Conservation (phyloP, 1,140 invertebrate species). For the Meloidogyne chitwoodi region DNA sequence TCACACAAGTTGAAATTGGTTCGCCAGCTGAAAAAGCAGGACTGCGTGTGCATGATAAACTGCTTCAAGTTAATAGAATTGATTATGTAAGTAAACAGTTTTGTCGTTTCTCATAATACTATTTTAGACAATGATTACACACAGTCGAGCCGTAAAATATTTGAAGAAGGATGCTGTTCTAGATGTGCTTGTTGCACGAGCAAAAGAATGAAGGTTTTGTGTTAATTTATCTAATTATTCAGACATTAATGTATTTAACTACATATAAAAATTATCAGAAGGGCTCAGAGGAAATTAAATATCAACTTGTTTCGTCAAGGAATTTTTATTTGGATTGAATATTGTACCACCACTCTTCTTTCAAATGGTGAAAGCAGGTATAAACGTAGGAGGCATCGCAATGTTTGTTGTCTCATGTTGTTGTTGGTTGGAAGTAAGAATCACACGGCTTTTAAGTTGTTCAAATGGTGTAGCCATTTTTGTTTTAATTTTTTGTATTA, state of each 20-base stretch:
- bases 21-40: slow-evolving; percentile 5
- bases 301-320: too few species aligned
- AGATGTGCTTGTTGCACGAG: neutral
- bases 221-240: neutral
- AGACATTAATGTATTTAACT: too few species aligned
- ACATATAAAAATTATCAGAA: too few species aligned
- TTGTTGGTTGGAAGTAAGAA: slow-evolving; percentile 8
- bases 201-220: neutral
- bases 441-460: slow-evolving; percentile 30
- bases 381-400: neutral
- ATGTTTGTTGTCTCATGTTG: neutral
- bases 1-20: neutral
- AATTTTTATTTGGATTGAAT: neutral
- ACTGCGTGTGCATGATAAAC: slow-evolving; percentile 8
- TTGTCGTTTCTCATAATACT: neutral
- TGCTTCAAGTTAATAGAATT: slow-evolving; percentile 12
- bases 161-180: neutral
- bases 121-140: slow-evolving; percentile 9
- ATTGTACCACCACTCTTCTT: neutral
- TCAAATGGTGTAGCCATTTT: slow-evolving; percentile 36
- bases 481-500: slow-evolving; percentile 35
- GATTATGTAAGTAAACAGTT: slow-evolving; percentile 5
- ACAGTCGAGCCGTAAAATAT: neutral
- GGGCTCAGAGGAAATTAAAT: too few species aligned
- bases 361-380: neutral